Percentiles rank a stretch among this genome's conserved stretches.
Conservation (phyloP, 2,113 vertebrate species). For the Tichodroma muraria region DNA sequence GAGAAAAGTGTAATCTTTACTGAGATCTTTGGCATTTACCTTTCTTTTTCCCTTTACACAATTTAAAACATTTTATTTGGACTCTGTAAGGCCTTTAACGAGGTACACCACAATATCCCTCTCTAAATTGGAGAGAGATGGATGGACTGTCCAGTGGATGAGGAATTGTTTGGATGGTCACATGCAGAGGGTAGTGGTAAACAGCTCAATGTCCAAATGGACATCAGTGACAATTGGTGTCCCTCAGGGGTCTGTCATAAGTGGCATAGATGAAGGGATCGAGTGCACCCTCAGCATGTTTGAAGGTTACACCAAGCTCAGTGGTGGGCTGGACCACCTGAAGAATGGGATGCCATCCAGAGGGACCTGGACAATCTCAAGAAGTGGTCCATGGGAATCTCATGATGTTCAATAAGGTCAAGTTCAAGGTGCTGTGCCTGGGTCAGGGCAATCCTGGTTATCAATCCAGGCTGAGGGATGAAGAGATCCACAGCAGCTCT, state of each 20-base stretch:
- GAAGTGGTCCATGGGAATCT: background rate
- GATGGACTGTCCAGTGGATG: background rate
- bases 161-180: background rate
- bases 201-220: background rate
- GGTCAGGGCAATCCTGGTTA: fast-evolving
- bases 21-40: background rate
- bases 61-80: background rate
- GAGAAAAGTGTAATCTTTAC: background rate
- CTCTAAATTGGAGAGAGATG: background rate
- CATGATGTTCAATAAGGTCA: background rate
- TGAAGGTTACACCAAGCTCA: background rate
- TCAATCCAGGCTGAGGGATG: background rate
- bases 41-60: background rate
- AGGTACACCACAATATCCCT: background rate
- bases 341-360: background rate
- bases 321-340: background rate
- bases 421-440: background rate
- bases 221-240: background rate
- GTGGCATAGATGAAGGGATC: fast-evolving
- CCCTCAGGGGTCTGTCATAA: background rate
- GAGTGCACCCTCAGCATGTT: background rate
- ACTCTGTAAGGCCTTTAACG: background rate
- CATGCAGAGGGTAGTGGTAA: background rate
- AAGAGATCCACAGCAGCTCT: background rate
- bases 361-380: background rate